Percentiles rank a stretch among this genome's conserved stretches.
These are phyloP conservation scores for Nephila pilipes DNA, from an alignment of 1,140 invertebrate genomes.

Conservation along the genomic window DNA sequence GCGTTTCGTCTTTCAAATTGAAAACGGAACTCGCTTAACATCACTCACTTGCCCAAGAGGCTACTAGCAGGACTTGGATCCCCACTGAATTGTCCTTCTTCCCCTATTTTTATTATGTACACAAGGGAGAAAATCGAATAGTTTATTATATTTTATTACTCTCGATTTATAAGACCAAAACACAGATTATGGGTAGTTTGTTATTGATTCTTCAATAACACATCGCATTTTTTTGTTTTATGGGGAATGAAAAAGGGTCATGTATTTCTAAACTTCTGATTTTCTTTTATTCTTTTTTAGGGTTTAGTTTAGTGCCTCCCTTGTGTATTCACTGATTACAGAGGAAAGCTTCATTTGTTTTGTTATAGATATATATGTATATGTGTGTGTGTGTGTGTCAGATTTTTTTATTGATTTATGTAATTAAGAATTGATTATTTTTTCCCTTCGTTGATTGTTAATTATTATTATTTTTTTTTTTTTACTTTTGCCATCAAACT, in stretches of 20 bases:
- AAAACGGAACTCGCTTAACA: constrained; percentile 5
- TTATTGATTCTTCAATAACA: constrained; percentile 54
- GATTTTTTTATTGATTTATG: no score
- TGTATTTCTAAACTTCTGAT: not conserved
- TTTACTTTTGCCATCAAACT: no score
- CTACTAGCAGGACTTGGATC: not conserved
- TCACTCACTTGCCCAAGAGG: not conserved
- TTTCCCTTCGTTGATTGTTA: no score
- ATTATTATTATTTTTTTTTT: no score
- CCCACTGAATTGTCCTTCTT: not conserved
- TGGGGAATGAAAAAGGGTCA: not conserved
- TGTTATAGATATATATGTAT: no score
- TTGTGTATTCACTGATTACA: not conserved
- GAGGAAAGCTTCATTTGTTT: not conserved
- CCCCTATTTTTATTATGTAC: not conserved
- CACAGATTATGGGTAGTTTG: constrained; percentile 28
- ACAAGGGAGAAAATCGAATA: constrained; percentile 13
- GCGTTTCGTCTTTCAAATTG: not conserved
- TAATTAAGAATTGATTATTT: no score
- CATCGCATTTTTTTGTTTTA: not conserved
- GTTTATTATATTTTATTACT: constrained; percentile 62
- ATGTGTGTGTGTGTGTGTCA: no score
- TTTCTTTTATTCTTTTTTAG: not conserved
- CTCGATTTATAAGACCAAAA: constrained; percentile 39
- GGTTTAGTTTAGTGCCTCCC: not conserved